phyloP scores from a whole-genome alignment of 2,113 vertebrate species.

The Ceyx margarethae region DNA sequence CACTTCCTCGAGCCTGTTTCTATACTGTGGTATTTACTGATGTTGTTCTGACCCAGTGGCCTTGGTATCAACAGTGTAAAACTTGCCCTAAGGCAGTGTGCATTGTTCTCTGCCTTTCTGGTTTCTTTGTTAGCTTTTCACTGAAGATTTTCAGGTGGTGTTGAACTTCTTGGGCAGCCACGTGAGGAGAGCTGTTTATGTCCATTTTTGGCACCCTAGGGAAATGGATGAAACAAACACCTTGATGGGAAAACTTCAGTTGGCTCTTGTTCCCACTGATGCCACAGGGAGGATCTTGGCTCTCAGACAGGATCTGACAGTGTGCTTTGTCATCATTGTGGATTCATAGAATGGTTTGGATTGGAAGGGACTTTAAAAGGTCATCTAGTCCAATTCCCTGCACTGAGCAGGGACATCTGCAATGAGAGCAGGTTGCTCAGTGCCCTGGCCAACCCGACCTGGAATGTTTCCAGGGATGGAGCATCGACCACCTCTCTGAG shows the following conservation, averaged over 20 bases:
- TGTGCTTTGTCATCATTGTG: background rate
- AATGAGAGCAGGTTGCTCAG: background rate
- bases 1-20: background rate
- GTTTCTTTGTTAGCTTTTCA: background rate
- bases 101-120: constrained; percentile 17
- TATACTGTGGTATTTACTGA: background rate
- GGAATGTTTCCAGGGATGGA: background rate
- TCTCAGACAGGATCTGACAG: background rate
- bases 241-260: background rate
- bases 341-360: background rate
- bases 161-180: background rate
- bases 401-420: background rate
- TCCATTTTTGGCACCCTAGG: background rate
- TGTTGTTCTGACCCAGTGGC: constrained; percentile 42
- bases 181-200: background rate
- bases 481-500: background rate
- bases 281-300: background rate
- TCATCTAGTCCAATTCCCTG: background rate
- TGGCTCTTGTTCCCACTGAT: background rate
- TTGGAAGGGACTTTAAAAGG: background rate
- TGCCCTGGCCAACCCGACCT: background rate
- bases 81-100: background rate
- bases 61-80: background rate
- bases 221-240: background rate
- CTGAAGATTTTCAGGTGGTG: background rate